Evolutionary conservation across 2,888 invertebrate genomes (phyloP), one percentile per base, ranked within the genome.

Genomic region (Ectobius pallidus): DNA sequence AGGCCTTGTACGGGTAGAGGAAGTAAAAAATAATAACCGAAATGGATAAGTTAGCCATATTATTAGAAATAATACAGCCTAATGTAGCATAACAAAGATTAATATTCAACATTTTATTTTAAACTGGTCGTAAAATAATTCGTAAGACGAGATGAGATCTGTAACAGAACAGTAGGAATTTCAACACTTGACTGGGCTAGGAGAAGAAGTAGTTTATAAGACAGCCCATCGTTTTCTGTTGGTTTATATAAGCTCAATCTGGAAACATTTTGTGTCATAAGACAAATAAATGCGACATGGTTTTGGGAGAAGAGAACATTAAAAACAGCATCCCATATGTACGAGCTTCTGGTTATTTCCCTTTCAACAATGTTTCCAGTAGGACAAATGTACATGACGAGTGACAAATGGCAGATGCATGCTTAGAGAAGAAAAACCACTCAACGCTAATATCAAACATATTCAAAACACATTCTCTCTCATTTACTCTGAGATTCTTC

Each of bases 191-290:
- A 65, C 39, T 39, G 14, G 7, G 6, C 52, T n/a, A n/a, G n/a
- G n/a, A 34, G 34, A 11, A 34, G 11, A 11, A 58, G 58, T n/a
- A 65, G 65, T 46, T 65, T 25, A 65, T 46, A 65, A 42, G 63
- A 63, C 32, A 63, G 22, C 20, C 52, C 18, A 20, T n/a, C 34
- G 39, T 34, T 70, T 69, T 25, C 44, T 72, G 30, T 46, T 55
- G 46, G 73, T 73, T 73, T 73, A 73, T 70, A 73, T 69, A 70
- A 73, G 30, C 63, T 63, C 69, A 73, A 73, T 73, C 69, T 73
- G 73, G 73, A 32, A 52, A 49, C 49, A 70, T 61, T 73, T 69
- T 46, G 49, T 73, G 73, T 73, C 73, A 73, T 73, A 69, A 69
- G 65, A 73, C 73, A 73, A 73, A 69, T 69, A 73, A 69, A 69